Evolutionary conservation across 1,140 invertebrate species (phyloP), one percentile per base, ranked within the genome.

Genomic region (Frieseomelitta varia): DNA sequence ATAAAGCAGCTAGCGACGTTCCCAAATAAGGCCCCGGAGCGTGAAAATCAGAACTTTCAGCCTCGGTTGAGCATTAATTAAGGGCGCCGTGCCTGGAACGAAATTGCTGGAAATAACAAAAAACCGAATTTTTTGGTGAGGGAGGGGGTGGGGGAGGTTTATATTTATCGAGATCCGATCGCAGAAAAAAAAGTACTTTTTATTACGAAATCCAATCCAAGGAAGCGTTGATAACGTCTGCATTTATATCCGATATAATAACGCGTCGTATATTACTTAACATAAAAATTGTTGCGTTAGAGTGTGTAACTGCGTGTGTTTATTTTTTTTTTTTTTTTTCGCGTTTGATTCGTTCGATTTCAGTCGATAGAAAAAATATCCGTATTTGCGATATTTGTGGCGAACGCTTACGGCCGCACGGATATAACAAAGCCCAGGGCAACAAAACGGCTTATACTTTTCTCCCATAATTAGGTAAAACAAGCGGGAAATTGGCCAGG

Each of bases 191-290:
- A 65, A 69, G 4, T 10, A 47, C 34, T 86, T 85, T 90, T 90
- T 89, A 89, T 90, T 89, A 89, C 71, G 85, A 90, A 90, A 90
- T 79, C 85, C 85, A 90, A 90, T 85, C 81, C 51, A 71, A 79
- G 85, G 61, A 83, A 83, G 39, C 61, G 39, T 61, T 76, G 58
- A 79, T 55, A 17, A 73, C 11, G 30, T 76, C 34, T 75, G 71
- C 19, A 56, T 68, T 27, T 8, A 58, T 39, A 2, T 82, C 63
- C 79, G 84, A 77, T 39, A 77, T 39, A 67, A 39, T 47, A 79
- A 78, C 84, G 81, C 76, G 68, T 39, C 61, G 74, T 75, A 61
- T 47, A 89, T 89, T 89, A 89, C 89, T 89, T 89, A 47, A 85
- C 85, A 89, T 79, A 84, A 67, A 84, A 86, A 79, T 74, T 61